Evolutionary conservation across 2,888 invertebrate genomes (phyloP).

Genomic region (Lasioglossum marginatum): DNA sequence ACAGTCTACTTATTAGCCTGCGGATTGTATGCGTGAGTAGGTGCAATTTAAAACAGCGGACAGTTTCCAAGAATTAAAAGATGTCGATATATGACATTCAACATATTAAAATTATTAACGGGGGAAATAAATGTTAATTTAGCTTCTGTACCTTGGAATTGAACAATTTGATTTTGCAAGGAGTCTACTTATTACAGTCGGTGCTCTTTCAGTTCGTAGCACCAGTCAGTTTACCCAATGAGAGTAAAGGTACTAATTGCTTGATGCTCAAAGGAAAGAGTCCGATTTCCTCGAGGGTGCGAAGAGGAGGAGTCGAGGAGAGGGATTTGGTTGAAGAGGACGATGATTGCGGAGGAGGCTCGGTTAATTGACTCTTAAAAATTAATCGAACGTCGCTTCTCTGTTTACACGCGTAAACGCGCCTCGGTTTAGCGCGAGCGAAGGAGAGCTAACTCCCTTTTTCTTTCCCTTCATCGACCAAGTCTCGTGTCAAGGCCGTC

Average conservation of each 20-base stretch:
- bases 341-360: not conserved
- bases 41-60: no score
- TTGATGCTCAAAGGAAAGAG: not conserved
- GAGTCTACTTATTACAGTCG: no score
- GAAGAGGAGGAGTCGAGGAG: not conserved
- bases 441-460: slow-evolving; percentile 45
- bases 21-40: no score
- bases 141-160: no score
- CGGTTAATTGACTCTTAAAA: not conserved
- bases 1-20: no score
- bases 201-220: no score
- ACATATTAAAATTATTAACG: no score
- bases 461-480: slow-evolving; percentile 67
- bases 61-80: no score
- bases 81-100: no score
- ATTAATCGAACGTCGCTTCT: not conserved
- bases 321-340: not conserved
- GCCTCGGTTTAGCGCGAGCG: not conserved
- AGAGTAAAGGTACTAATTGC: not conserved
- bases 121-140: no score
- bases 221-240: not conserved
- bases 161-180: no score
- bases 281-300: not conserved
- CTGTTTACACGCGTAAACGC: not conserved
- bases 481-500: slow-evolving; percentile 62